Evolutionary conservation across 2,113 vertebrate genomes (phyloP), one percentile per base, ranked within the genome.

Genomic region (Nanorana parkeri): DNA sequence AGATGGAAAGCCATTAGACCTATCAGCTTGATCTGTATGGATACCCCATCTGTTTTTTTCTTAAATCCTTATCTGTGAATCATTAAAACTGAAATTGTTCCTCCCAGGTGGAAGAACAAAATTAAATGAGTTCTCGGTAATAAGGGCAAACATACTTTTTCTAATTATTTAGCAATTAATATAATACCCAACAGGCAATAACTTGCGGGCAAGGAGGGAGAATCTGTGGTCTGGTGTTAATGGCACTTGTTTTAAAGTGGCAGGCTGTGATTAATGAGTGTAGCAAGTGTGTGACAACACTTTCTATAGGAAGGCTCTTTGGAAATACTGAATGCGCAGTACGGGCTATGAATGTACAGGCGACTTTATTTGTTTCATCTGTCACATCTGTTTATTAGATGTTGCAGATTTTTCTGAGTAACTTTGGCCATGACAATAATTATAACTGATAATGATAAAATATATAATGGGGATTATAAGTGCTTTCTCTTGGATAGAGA

Each of bases 61-160:
- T 58, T 74, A 56, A 76, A 55, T 83, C 72, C 80, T 76, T 83
- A 76, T 83, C 80, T 83, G 71, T 83, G 80, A 83, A 76, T 83
- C 80, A 83, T 83, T 83, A 83, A 83, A 83, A 83, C 61, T 61
- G 80, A 83, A 83, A 83, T 83, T 83, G 72, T 83, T 83, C 80
- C 71, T 83, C 80, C 80, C 80, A 83, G 80, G 80, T 83, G 80
- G 80, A 83, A 83, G 80, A 68, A 75, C 52, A 83, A 68, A 83
- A 83, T 83, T 83, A 83, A 83, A 83, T 83, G 80, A 83, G 80
- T 83, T 83, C 80, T 83, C 80, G 24, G 80, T 75, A 83, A 83
- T 83, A 83, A 83, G 80, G 80, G 80, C 80, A 83, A 83, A 83
- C 72, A 83, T 83, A 83, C 80, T 83, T 83, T 82, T 83, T 83